Evolutionary conservation across 2,797 vertebrate species (phyloP), one percentile per base, ranked within the genome.

Genomic region (Centroberyx gerrardi): DNA sequence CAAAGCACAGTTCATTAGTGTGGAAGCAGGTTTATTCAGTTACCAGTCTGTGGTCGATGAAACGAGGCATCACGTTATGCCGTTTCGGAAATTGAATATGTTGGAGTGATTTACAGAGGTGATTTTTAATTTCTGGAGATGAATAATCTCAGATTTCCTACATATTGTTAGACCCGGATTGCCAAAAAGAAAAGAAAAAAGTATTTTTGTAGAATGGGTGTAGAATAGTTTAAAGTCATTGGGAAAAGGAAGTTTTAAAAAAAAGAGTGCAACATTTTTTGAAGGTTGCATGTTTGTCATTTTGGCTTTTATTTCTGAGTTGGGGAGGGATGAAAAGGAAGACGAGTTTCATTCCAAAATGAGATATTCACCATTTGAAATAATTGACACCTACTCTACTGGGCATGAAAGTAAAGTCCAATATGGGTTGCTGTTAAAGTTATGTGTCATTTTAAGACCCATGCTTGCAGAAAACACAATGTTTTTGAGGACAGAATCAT

Each of bases 181-280:
- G 76, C 73, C 77, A 82, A 86, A 82, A 81, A 81, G 4, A 72
- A 69, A 60, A 31, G 10, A n/a, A 51, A 49, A 59, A 69, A 38
- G 17, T 90, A 78, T 88, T 90, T 92, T 90, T 91, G 36, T 87
- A 90, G 73, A 69, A 63, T 68, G 61, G 44, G 1, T 71, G 27
- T 67, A 42, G 62, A 80, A 46, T 51, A 83, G 55, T 66, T 18
- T n/a, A 40, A 61, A 33, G 31, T 71, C 10, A 38, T 62, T 66
- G 38, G 59, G 38, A 29, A 42, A 44, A 40, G 27, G 36, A 61
- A 0, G 52, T 68, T 76, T 62, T 51, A n/a, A 51, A 14, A 12
- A 52, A 59, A 62, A 51, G 36, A 29, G 56, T 78, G 61, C 60
- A 76, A 17, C 48, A 55, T 56, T 80, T 78, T 85, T 73, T 75